A percentile compares a stretch with the other conserved stretches of the same genome.
These are phyloP conservation scores for Tangara arthus DNA, from an alignment of 2,797 vertebrate species.

Conservation along the genomic window DNA sequence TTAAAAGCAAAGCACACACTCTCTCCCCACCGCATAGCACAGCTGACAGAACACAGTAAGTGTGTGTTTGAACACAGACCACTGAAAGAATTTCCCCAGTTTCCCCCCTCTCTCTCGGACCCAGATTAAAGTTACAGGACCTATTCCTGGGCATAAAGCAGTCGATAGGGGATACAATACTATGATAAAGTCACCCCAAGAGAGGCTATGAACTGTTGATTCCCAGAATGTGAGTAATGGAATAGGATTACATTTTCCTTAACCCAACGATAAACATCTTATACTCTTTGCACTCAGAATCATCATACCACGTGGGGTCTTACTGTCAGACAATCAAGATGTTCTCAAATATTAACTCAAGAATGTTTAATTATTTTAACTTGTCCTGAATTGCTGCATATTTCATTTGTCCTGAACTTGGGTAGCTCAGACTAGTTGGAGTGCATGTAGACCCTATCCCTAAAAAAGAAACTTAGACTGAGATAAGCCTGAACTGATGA, in stretches of 20 bases:
- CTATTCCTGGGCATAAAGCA: not conserved
- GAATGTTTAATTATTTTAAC: not conserved
- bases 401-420: not conserved
- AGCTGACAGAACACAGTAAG: not conserved
- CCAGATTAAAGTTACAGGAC: not conserved
- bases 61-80: not conserved
- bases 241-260: not conserved
- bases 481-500: not conserved
- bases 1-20: not conserved
- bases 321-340: not conserved
- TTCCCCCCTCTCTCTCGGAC: rapidly evolving
- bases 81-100: rapidly evolving
- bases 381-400: not conserved
- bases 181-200: not conserved
- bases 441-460: not conserved
- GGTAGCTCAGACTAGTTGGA: not conserved
- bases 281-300: not conserved
- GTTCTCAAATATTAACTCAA: not conserved
- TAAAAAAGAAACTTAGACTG: not conserved
- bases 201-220: not conserved
- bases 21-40: not conserved
- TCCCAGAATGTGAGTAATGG: not conserved
- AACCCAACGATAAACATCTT: not conserved
- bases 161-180: not conserved
- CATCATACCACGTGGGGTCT: not conserved